A percentile compares a stretch with the other conserved stretches of the same genome.
Conservation (phyloP, 1,140 invertebrate genomes). For the Drosophila nannoptera region DNA sequence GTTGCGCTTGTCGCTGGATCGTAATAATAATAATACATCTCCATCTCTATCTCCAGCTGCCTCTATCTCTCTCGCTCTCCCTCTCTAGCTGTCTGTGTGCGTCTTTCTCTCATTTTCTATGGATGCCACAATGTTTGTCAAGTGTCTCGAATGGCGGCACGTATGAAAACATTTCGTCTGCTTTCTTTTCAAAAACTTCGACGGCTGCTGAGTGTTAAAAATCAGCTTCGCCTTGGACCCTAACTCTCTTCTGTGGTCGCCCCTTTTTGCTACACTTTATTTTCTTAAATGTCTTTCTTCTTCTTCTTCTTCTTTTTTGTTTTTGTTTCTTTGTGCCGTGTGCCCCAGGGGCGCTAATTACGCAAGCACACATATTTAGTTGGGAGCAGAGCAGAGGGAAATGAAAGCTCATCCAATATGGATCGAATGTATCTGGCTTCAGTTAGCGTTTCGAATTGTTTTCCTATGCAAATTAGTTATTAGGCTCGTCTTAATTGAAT, state of each 20-base stretch:
- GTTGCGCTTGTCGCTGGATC: conserved; percentile 39
- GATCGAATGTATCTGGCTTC: conserved; percentile 23
- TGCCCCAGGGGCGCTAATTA: conserved; percentile 59
- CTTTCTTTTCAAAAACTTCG: conserved; percentile 44
- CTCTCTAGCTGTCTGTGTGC: not conserved
- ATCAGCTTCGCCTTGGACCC: conserved; percentile 16
- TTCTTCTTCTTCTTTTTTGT: not conserved
- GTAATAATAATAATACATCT: conserved; percentile 49
- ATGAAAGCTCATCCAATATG: conserved; percentile 43
- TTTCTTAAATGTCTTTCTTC: not conserved
- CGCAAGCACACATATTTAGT: conserved; percentile 58
- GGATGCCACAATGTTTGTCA: conserved; percentile 50
- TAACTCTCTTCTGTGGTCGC: not conserved
- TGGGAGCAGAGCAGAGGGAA: conserved; percentile 14
- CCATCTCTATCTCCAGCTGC: conserved; percentile 12
- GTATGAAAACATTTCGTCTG: conserved; percentile 42
- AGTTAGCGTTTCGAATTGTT: conserved; percentile 49
- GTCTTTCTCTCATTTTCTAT: conserved; percentile 1
- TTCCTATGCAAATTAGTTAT: conserved; percentile 71
- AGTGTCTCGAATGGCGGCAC: conserved; percentile 53
- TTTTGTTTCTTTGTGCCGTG: not conserved
- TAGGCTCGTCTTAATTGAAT: conserved; percentile 66
- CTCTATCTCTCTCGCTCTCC: conserved; percentile 17
- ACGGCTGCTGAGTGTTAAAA: conserved; percentile 30
- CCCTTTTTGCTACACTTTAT: conserved; percentile 56